phyloP scores from a whole-genome alignment of 2,797 vertebrate species.

The Platalea minor region DNA sequence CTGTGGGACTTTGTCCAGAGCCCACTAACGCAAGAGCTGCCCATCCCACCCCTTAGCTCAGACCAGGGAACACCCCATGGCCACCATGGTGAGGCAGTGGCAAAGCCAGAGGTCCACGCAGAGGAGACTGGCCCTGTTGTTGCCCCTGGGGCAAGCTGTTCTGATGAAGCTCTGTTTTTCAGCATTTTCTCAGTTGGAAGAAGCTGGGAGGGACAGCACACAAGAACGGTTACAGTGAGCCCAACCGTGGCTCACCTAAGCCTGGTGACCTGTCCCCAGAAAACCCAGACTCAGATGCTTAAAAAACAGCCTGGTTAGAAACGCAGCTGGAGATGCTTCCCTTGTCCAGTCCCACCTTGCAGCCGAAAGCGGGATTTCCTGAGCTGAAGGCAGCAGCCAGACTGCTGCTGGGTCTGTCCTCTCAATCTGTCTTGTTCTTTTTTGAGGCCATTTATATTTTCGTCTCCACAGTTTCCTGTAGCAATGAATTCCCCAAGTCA shows the following conservation, averaged over 20 bases:
- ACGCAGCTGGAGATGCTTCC: neutral
- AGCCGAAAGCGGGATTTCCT: neutral
- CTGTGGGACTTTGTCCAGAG: neutral
- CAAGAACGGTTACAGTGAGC: fast-evolving
- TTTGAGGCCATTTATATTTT: neutral
- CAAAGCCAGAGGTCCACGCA: neutral
- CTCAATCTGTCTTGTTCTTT: neutral
- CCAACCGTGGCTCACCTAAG: neutral
- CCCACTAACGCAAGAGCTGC: neutral
- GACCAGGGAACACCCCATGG: neutral
- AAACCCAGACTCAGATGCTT: neutral
- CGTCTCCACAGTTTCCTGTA: neutral
- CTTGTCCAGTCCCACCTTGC: neutral
- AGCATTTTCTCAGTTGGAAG: neutral
- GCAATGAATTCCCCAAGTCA: neutral
- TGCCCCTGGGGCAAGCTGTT: neutral
- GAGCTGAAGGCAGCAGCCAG: neutral
- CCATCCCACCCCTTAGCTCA: neutral
- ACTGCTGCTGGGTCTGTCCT: neutral
- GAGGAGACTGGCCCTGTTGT: neutral
- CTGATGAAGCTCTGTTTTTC: neutral
- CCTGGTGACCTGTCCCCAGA: neutral
- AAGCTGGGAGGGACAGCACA: neutral
- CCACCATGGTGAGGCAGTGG: neutral
- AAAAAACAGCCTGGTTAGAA: neutral